These are phyloP conservation scores for Rhabdomys dilectus DNA, from an alignment of 2,113 vertebrate species.

Conservation along the genomic window DNA sequence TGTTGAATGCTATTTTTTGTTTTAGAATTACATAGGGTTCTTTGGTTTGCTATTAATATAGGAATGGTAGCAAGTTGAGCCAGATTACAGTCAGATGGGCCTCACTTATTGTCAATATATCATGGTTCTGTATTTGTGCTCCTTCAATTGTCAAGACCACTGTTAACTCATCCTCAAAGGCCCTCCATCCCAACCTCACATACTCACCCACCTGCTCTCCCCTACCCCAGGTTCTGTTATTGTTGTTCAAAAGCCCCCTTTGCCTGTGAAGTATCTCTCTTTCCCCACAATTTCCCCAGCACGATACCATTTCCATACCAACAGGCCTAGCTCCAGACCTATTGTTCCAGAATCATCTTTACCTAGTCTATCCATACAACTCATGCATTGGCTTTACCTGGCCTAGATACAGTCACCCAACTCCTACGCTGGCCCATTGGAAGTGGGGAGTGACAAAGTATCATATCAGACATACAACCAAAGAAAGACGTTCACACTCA, in stretches of 20 bases:
- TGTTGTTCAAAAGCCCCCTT: not conserved
- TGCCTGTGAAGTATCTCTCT: not conserved
- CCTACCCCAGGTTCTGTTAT: not conserved
- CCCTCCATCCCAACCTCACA: not conserved
- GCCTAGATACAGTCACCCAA: not conserved
- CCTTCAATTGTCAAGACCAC: not conserved
- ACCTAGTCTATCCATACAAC: not conserved
- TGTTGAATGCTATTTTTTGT: not conserved
- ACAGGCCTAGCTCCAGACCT: not conserved
- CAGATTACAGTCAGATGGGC: not conserved
- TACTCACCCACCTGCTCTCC: accelerated
- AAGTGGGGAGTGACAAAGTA: not conserved
- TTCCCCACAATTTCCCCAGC: too few species aligned
- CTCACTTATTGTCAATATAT: not conserved
- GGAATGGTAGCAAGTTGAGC: not conserved
- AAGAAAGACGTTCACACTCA: not conserved
- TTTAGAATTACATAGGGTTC: not conserved
- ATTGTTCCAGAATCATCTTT: not conserved
- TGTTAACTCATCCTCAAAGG: not conserved
- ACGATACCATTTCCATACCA: not conserved
- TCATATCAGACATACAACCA: not conserved
- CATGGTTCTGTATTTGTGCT: not conserved
- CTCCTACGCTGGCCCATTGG: not conserved
- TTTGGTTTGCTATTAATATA: too few species aligned
- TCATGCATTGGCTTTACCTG: not conserved